Percentiles rank a stretch among this genome's conserved stretches.
phyloP scores from a whole-genome alignment of 2,113 vertebrate species.

The Mustela nigripes region DNA sequence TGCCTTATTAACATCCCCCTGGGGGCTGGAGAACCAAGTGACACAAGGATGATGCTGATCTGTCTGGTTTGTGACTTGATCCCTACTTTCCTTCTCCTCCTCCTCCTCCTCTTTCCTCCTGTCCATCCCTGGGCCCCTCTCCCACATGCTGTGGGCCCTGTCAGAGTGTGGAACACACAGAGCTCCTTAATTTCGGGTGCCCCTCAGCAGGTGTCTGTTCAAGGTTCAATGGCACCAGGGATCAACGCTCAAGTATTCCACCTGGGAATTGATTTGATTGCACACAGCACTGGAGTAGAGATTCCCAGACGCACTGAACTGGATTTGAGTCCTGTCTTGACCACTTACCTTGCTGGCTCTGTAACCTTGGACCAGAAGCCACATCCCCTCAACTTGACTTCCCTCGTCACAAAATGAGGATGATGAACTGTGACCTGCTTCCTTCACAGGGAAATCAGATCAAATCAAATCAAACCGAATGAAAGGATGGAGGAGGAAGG shows the following conservation, averaged over 20 bases:
- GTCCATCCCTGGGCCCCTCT: not conserved
- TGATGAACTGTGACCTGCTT: not conserved
- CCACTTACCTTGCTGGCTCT: not conserved
- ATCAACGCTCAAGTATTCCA: not conserved
- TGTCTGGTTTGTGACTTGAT: not conserved
- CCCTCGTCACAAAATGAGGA: not conserved
- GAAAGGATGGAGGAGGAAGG: not conserved
- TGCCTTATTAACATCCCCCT: fast-evolving
- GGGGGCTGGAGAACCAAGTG: not conserved
- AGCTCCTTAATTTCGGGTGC: not conserved
- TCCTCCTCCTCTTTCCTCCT: not conserved
- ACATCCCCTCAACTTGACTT: not conserved
- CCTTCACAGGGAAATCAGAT: not conserved
- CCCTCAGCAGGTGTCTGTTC: not conserved
- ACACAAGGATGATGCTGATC: not conserved
- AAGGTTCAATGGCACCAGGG: not conserved
- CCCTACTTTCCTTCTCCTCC: not conserved
- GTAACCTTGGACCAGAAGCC: not conserved
- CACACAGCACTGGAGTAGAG: not conserved
- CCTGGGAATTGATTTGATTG: constrained; percentile 2
- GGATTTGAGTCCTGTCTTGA: not conserved
- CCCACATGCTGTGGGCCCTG: not conserved
- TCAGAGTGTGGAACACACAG: not conserved
- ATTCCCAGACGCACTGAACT: not conserved
- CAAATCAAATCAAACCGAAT: not conserved